Conservation (phyloP, 2,113 vertebrate genomes). For the Rhipidura dahli region DNA sequence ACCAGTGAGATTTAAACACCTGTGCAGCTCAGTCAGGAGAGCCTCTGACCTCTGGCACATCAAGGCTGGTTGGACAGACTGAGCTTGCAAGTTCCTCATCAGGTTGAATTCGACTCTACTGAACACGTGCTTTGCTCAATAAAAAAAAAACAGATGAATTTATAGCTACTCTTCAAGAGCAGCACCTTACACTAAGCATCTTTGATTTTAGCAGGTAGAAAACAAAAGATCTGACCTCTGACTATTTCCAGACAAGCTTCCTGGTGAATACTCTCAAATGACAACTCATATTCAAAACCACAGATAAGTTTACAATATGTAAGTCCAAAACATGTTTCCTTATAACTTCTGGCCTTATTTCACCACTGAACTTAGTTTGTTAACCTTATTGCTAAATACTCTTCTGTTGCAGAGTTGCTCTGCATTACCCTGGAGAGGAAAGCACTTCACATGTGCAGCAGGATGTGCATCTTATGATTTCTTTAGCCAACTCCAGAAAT, state of each 20-base stretch:
- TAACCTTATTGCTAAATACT: neutral
- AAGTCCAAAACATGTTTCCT: neutral
- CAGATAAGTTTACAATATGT: accelerated
- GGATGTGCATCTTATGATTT: neutral
- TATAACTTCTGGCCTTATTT: neutral
- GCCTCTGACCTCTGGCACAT: neutral
- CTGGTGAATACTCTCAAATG: neutral
- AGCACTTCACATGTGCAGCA: neutral
- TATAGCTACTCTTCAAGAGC: neutral
- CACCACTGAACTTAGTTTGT: neutral
- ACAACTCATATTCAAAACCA: neutral
- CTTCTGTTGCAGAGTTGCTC: neutral
- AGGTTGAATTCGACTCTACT: neutral
- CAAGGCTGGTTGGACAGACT: neutral
- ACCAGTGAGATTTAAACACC: neutral
- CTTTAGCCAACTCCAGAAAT: neutral
- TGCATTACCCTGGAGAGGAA: neutral
- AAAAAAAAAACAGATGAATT: neutral
- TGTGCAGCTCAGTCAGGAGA: neutral
- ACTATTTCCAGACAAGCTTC: neutral
- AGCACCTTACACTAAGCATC: neutral
- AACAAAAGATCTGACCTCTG: neutral
- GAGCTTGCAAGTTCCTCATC: neutral
- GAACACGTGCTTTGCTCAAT: accelerated
- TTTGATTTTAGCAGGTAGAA: neutral